These are phyloP conservation scores for Globodera ellingtonae DNA, from an alignment of 1,140 invertebrate species.

Conservation along the genomic window DNA sequence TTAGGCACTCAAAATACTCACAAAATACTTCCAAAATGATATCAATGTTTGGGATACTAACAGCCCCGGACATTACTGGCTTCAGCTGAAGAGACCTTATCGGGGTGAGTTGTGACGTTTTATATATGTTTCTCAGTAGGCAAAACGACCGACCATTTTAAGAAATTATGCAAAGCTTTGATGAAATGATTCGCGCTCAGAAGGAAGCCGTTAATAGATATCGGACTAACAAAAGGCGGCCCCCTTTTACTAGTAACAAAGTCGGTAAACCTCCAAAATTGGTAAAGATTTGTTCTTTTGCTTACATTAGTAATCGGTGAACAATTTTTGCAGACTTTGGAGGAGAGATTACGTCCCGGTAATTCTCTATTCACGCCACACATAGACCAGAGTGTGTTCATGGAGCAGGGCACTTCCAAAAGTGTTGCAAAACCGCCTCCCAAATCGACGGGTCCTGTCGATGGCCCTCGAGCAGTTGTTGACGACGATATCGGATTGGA, in stretches of 20 bases:
- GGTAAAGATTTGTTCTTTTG: background rate
- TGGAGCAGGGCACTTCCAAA: background rate
- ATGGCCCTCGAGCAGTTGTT: too few species aligned
- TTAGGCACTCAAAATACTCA: slow-evolving; percentile 22
- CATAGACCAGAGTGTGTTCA: background rate
- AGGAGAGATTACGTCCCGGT: background rate
- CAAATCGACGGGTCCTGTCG: background rate
- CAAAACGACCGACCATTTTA: background rate
- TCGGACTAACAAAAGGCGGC: background rate
- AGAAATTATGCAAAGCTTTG: slow-evolving; percentile 10
- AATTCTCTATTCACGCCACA: background rate
- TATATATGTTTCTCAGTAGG: background rate
- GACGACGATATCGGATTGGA: background rate
- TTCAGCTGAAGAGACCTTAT: slow-evolving; percentile 14
- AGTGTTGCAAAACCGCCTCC: background rate
- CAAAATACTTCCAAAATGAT: background rate
- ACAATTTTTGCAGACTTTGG: background rate
- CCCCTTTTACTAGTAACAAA: background rate
- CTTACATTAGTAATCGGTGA: background rate
- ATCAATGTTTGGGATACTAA: background rate
- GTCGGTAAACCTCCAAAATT: background rate
- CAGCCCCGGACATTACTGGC: background rate
- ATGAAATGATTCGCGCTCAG: slow-evolving; percentile 7
- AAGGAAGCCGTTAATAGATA: background rate
- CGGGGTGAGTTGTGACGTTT: background rate